Conservation (phyloP, 2,888 invertebrate species). For the Drosophila longiperda region DNA sequence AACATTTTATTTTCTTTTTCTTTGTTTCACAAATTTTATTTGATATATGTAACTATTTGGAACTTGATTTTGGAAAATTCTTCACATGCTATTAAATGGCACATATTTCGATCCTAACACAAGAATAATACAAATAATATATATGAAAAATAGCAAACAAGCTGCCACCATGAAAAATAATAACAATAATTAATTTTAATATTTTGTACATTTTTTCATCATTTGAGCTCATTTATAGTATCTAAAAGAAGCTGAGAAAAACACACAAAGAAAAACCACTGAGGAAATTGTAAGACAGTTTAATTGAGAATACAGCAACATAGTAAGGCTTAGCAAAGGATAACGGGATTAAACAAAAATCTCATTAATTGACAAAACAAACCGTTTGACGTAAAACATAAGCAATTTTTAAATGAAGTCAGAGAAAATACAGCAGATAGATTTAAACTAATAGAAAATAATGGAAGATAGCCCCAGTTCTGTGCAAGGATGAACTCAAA, state of each 20-base stretch:
- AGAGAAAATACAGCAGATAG: conserved; percentile 35
- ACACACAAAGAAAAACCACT: conserved; percentile 13
- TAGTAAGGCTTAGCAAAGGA: conserved; percentile 45
- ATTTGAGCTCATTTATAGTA: conserved; percentile 62
- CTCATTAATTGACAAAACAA: conserved; percentile 40
- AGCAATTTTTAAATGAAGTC: conserved; percentile 67
- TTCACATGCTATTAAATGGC: conserved; percentile 11
- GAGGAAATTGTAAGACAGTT: conserved; percentile 15
- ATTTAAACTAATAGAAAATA: conserved; percentile 38
- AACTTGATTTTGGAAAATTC: conserved; percentile 20
- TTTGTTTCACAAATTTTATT: conserved; percentile 15
- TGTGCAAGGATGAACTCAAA: conserved; percentile 11
- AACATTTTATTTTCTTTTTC: conserved; percentile 31
- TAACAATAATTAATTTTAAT: conserved; percentile 79
- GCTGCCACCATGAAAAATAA: conserved; percentile 73
- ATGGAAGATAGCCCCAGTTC: conserved; percentile 27
- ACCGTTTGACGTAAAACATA: conserved; percentile 58
- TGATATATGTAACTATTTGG: conserved; percentile 1
- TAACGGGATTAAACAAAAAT: conserved; percentile 47
- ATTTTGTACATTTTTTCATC: conserved; percentile 63
- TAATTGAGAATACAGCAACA: conserved; percentile 38
- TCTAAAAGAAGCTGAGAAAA: conserved; percentile 34
- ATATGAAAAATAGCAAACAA: conserved; percentile 60
- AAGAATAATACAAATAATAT: conserved; percentile 29
- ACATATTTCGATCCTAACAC: conserved; percentile 55